phyloP scores from a whole-genome alignment of 2,797 vertebrate species.

The Neopelma chrysocephalum region DNA sequence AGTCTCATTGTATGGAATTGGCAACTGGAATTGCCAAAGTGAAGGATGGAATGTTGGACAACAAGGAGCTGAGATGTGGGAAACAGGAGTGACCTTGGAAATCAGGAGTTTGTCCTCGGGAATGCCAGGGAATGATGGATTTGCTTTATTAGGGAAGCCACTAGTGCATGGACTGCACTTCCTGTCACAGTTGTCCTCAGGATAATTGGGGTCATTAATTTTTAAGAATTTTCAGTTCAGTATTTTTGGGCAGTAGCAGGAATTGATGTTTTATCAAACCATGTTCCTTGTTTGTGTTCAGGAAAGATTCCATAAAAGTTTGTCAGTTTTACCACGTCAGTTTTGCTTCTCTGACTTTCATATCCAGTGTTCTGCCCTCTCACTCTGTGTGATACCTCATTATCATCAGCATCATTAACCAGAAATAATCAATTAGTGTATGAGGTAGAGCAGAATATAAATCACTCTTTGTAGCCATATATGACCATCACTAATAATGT shows the following conservation, averaged over 20 bases:
- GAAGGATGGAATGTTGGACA: background rate
- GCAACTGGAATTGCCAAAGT: background rate
- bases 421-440: background rate
- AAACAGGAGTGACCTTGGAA: background rate
- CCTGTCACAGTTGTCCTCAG: background rate
- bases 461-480: background rate
- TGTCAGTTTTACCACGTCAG: background rate
- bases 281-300: background rate
- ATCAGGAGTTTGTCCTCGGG: background rate
- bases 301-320: background rate
- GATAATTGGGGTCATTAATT: background rate
- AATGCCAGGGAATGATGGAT: background rate
- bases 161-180: background rate
- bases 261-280: background rate
- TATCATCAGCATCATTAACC: background rate
- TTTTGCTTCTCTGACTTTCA: background rate
- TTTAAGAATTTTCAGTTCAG: background rate
- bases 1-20: background rate
- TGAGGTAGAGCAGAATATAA: background rate
- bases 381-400: background rate
- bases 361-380: background rate
- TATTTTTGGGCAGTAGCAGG: background rate
- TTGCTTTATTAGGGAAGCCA: background rate
- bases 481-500: background rate
- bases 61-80: background rate